phyloP scores from a whole-genome alignment of 2,888 invertebrate species.

The Drosophila acutilabella region DNA sequence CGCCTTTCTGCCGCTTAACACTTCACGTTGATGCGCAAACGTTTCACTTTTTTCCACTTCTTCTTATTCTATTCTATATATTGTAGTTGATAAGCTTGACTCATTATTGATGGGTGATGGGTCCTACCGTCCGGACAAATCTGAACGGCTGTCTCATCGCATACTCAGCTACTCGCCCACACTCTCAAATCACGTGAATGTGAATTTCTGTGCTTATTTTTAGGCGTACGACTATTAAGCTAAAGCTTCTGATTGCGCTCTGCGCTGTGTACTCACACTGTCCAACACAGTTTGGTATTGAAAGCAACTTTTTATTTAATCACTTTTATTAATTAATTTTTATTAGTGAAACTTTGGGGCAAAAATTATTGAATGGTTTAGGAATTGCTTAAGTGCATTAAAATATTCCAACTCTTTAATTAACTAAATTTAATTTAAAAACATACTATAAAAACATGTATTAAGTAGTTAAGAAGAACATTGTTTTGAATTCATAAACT shows the following conservation, averaged over 20 bases:
- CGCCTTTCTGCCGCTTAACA: not conserved
- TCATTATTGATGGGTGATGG: too few species aligned
- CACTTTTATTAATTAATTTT: too few species aligned
- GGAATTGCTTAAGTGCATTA: too few species aligned
- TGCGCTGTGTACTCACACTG: conserved; percentile 10
- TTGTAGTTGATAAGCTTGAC: conserved; percentile 33
- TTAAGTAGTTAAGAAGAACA: too few species aligned
- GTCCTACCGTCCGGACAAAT: not conserved
- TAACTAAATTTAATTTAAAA: too few species aligned
- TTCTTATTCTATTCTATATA: not conserved
- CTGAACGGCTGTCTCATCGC: conserved; percentile 1
- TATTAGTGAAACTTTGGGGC: too few species aligned
- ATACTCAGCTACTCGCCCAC: conserved; percentile 22
- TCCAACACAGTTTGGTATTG: conserved; percentile 7
- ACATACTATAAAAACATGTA: too few species aligned
- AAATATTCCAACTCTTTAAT: too few species aligned
- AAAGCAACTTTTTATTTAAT: not conserved
- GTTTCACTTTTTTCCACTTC: not conserved
- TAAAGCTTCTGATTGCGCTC: conserved; percentile 40
- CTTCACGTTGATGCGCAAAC: conserved; percentile 41
- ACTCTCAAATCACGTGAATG: conserved; percentile 49
- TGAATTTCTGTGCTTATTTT: conserved; percentile 49
- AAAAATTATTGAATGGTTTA: too few species aligned
- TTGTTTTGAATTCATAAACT: too few species aligned
- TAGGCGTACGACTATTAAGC: conserved; percentile 35